Percentiles rank a stretch among this genome's conserved stretches.
Conservation (phyloP, 2,797 vertebrate species). For the Oryzias sinensis region DNA sequence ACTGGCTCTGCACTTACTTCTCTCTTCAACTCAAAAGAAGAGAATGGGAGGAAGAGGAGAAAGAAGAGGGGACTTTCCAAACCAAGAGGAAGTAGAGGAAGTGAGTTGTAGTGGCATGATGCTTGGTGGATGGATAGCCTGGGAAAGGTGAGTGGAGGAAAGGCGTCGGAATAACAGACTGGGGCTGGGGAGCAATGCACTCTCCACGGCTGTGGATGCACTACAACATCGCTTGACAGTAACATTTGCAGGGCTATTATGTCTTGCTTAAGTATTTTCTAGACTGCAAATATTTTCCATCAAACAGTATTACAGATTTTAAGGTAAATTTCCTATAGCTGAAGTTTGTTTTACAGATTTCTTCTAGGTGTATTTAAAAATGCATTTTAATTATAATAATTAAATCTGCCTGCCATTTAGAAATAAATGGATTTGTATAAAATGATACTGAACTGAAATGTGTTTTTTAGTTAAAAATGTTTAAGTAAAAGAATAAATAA, state of each 20-base stretch:
- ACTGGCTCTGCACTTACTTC: slow-evolving; percentile 83
- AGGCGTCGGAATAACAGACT: slow-evolving; percentile 40
- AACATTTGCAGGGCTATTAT: neutral
- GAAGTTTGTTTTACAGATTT: too few relatives aligned
- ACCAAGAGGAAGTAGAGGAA: slow-evolving; percentile 58
- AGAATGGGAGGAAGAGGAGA: slow-evolving; percentile 69
- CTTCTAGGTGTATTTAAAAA: too few relatives aligned
- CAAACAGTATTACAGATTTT: too few relatives aligned
- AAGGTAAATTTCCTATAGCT: too few relatives aligned
- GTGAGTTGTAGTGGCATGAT: slow-evolving; percentile 44
- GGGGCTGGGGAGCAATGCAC: slow-evolving; percentile 48
- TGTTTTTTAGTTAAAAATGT: too few relatives aligned
- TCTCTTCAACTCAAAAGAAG: slow-evolving; percentile 79
- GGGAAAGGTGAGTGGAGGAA: slow-evolving; percentile 53
- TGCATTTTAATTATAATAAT: too few relatives aligned
- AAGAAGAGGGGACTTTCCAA: slow-evolving; percentile 64
- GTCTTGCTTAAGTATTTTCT: too few relatives aligned
- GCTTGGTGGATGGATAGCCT: slow-evolving; percentile 41
- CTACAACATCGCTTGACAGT: slow-evolving; percentile 12
- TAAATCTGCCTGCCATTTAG: too few relatives aligned
- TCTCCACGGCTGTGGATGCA: slow-evolving; percentile 50
- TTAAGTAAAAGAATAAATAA: too few relatives aligned
- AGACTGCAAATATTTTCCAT: neutral
- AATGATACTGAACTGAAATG: too few relatives aligned
- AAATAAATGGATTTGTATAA: too few relatives aligned